Conservation (phyloP, 1,140 invertebrate genomes). For the Drosophila ananassae region DNA sequence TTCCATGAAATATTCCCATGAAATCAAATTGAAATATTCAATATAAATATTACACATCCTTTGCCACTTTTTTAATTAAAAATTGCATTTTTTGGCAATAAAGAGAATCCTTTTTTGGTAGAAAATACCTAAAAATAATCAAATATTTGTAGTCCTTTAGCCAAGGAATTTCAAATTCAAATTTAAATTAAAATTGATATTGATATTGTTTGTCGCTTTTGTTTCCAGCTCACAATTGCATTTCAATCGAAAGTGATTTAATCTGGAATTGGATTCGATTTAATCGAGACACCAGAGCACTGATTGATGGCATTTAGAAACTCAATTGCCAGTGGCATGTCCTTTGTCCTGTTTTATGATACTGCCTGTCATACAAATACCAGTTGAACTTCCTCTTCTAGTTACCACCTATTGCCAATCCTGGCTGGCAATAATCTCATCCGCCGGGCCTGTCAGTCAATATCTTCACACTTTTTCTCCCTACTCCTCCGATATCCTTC, state of each 20-base stretch:
- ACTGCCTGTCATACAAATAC: constrained; percentile 23
- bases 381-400: constrained; percentile 1
- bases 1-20: not conserved
- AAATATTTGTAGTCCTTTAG: not conserved
- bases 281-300: constrained; percentile 10
- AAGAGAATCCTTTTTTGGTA: not conserved
- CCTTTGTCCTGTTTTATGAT: constrained; percentile 7
- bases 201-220: constrained; percentile 12
- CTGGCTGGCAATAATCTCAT: constrained; percentile 35
- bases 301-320: constrained; percentile 46
- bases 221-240: constrained; percentile 9
- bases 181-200: not conserved
- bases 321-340: not conserved
- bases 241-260: constrained; percentile 2
- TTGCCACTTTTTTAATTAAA: too few relatives aligned
- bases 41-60: not conserved
- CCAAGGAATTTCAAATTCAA: not conserved
- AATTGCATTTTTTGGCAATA: not conserved
- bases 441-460: constrained; percentile 20
- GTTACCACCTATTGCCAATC: constrained; percentile 17
- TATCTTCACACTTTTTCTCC: constrained; percentile 1
- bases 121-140: not conserved
- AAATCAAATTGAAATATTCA: not conserved
- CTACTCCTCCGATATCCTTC: not conserved
- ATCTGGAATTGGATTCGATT: constrained; percentile 21